Evolutionary conservation across 2,888 invertebrate genomes (phyloP).

Genomic region (Ophioninae sp.): DNA sequence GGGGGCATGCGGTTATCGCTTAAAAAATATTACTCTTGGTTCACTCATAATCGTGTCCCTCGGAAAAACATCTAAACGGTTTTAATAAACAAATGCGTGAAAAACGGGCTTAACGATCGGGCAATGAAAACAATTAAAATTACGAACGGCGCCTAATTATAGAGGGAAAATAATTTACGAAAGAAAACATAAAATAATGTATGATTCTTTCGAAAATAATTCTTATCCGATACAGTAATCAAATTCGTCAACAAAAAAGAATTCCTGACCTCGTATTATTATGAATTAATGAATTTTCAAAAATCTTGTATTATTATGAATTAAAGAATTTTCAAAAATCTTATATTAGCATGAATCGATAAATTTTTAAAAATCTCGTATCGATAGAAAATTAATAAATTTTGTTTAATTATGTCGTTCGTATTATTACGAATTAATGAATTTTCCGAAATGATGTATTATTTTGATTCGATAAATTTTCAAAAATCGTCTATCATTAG

Average conservation of each 20-base stretch:
- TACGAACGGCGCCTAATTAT: neutral
- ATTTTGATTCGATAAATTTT: no score
- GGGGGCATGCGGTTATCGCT: conserved; percentile 63
- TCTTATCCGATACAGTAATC: neutral
- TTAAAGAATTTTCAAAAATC: no score
- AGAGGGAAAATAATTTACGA: neutral
- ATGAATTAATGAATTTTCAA: no score
- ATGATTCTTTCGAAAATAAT: neutral
- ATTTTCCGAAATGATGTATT: no score
- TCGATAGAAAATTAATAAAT: no score
- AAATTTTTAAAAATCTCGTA: no score
- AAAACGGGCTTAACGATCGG: conserved; percentile 22
- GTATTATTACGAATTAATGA: no score
- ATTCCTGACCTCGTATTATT: neutral
- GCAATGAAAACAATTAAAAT: conserved; percentile 15
- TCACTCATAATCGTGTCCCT: conserved; percentile 45
- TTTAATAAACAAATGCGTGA: conserved; percentile 46
- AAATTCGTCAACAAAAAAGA: neutral
- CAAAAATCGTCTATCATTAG: no score
- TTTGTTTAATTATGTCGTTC: no score
- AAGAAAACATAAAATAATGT: neutral
- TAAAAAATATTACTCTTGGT: conserved; percentile 50
- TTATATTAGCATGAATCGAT: no score
- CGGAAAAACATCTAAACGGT: conserved; percentile 48
- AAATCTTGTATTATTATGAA: no score